Conservation (phyloP, 2,888 invertebrate genomes). For the Eledona agricola region DNA sequence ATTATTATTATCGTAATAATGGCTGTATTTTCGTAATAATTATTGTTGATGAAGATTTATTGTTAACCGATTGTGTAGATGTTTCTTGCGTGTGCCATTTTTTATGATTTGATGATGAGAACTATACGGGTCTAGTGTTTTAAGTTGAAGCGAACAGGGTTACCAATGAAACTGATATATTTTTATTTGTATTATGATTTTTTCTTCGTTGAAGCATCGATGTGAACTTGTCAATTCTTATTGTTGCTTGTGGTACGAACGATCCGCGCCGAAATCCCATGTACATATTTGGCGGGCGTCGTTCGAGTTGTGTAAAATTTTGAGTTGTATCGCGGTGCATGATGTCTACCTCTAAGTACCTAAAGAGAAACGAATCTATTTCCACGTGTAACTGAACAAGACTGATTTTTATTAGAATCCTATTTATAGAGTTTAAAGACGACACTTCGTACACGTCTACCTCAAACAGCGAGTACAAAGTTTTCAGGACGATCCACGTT, state of each 20-base stretch:
- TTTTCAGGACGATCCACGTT: slow-evolving; percentile 28
- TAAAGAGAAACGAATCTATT: slow-evolving; percentile 45
- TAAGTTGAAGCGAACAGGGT: slow-evolving; percentile 56
- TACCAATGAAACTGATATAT: slow-evolving; percentile 54
- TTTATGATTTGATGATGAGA: slow-evolving; percentile 16
- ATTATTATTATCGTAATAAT: slow-evolving; percentile 49
- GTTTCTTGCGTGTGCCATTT: slow-evolving; percentile 44
- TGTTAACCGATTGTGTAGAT: slow-evolving; percentile 45
- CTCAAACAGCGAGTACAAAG: slow-evolving; percentile 50
- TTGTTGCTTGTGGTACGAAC: slow-evolving; percentile 28
- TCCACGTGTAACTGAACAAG: slow-evolving; percentile 58
- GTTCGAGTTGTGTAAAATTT: slow-evolving; percentile 22
- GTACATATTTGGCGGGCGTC: slow-evolving; percentile 20
- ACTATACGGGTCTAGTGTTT: slow-evolving; percentile 48
- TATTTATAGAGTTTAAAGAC: slow-evolving; percentile 46
- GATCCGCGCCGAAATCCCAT: slow-evolving; percentile 14
- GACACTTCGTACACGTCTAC: slow-evolving; percentile 40
- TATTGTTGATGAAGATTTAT: slow-evolving; percentile 51
- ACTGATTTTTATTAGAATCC: slow-evolving; percentile 63
- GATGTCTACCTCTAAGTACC: slow-evolving; percentile 55
- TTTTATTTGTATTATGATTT: slow-evolving; percentile 43
- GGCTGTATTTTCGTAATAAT: slow-evolving; percentile 57
- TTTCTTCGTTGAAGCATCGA: slow-evolving; percentile 31
- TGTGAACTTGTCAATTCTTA: slow-evolving; percentile 37
- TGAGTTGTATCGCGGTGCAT: slow-evolving; percentile 43